Percentiles rank a stretch among this genome's conserved stretches.
These are phyloP conservation scores for Meles meles DNA, from an alignment of 2,113 vertebrate genomes.

Conservation along the genomic window DNA sequence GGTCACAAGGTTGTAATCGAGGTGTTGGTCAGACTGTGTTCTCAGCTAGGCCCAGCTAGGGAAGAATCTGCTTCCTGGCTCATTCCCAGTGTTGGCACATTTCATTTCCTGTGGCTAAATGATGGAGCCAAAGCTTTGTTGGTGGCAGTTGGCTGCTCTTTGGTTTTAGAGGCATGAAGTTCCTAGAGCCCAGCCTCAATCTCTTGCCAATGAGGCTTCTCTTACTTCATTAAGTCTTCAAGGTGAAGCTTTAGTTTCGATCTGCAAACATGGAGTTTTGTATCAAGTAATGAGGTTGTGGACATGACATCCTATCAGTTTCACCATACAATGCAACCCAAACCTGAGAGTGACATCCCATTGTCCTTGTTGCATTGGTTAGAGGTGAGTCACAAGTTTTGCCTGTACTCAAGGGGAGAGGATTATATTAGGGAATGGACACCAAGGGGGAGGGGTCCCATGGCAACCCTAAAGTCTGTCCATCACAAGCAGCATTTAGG, in stretches of 20 bases:
- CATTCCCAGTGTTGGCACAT: background rate
- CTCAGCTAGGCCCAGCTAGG: background rate
- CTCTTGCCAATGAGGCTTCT: background rate
- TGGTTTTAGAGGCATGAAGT: background rate
- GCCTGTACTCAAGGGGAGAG: background rate
- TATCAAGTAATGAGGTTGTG: background rate
- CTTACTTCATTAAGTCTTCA: background rate
- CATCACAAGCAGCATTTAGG: background rate
- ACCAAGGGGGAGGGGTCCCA: background rate
- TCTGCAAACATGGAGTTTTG: background rate
- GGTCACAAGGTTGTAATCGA: background rate
- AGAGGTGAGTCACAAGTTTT: background rate
- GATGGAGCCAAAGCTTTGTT: background rate
- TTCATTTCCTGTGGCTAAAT: rapidly evolving
- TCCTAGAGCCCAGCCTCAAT: background rate
- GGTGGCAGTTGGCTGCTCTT: background rate
- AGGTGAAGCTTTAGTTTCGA: background rate
- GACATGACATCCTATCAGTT: background rate
- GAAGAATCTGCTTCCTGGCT: background rate
- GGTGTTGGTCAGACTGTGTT: background rate
- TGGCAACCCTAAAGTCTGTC: background rate
- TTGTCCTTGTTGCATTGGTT: background rate
- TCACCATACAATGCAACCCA: background rate
- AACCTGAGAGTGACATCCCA: background rate
- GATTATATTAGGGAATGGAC: background rate